Conservation (phyloP, 2,113 vertebrate genomes). For the Ovis aries region DNA sequence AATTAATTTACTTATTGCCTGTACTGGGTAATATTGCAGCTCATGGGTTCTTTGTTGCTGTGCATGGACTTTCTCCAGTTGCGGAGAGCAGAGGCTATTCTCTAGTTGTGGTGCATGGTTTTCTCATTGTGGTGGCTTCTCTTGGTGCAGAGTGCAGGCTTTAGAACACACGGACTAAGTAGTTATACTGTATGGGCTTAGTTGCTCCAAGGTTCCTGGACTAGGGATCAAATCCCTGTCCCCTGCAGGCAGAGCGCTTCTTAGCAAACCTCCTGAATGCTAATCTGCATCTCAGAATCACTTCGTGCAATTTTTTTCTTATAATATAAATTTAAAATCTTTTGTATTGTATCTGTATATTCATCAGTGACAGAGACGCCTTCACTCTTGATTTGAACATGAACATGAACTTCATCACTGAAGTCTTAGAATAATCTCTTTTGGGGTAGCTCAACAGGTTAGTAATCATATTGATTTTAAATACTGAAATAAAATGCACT, state of each 20-base stretch:
- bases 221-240: not conserved
- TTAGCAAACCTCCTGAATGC: not conserved
- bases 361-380: not conserved
- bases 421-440: slow-evolving; percentile 16
- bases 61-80: not conserved
- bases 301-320: not conserved
- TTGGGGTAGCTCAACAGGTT: not conserved
- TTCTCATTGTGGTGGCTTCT: not conserved
- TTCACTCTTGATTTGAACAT: not conserved
- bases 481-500: not conserved
- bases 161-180: not conserved
- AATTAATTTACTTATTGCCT: not conserved
- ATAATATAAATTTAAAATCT: not conserved
- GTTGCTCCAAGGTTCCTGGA: not conserved
- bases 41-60: not conserved
- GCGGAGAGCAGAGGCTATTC: not conserved
- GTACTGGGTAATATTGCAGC: not conserved
- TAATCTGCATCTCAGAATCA: not conserved
- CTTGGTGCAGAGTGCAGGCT: not conserved
- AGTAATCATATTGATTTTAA: not conserved
- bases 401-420: not conserved
- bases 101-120: not conserved
- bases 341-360: not conserved
- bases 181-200: not conserved
- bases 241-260: not conserved